A percentile compares a stretch with the other conserved stretches of the same genome.
Evolutionary conservation across 2,113 vertebrate genomes (phyloP).

Genomic region (Herpetotheres cachinnans): DNA sequence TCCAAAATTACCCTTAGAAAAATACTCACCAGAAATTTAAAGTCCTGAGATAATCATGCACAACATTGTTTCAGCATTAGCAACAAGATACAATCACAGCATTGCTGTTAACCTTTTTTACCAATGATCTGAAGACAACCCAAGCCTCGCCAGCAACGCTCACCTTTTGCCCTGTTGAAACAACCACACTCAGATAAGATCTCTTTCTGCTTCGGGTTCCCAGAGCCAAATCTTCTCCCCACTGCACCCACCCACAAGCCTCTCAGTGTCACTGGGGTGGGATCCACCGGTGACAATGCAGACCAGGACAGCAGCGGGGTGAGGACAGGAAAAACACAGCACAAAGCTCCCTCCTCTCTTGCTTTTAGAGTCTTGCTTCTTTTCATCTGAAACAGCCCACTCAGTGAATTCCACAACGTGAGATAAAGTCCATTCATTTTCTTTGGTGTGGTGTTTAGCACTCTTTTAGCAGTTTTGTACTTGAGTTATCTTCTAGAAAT

Average conservation of each 20-base stretch:
- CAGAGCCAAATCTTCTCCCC: background rate
- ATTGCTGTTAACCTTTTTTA: fast-evolving
- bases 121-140: fast-evolving
- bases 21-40: background rate
- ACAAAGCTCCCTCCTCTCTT: background rate
- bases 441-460: background rate
- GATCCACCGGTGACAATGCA: background rate
- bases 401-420: background rate
- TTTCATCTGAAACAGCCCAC: background rate
- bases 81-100: background rate
- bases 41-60: background rate
- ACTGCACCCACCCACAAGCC: background rate
- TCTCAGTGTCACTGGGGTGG: background rate
- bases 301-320: background rate
- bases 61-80: background rate
- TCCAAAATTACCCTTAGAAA: background rate
- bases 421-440: background rate
- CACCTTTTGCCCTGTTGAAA: background rate
- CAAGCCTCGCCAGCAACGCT: fast-evolving
- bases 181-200: background rate
- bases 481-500: background rate
- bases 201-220: background rate
- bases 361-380: background rate
- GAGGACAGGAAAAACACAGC: background rate
- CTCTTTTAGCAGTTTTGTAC: background rate